Evolutionary conservation across 2,888 invertebrate genomes (phyloP).

Genomic region (Mythimna albipuncta): DNA sequence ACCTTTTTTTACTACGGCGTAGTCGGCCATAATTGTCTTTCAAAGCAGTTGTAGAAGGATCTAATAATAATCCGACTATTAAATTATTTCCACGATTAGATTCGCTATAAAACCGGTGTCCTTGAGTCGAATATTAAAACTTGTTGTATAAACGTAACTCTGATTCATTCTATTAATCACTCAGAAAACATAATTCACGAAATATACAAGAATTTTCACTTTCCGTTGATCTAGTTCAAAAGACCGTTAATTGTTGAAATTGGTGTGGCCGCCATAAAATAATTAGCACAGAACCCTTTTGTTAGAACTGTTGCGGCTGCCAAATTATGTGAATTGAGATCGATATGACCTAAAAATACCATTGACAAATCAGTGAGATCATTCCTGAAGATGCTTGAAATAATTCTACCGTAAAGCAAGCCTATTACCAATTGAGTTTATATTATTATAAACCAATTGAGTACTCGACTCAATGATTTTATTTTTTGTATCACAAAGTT

Average conservation of each 20-base stretch:
- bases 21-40: background rate
- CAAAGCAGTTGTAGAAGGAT: background rate
- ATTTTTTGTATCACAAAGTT: too few relatives aligned
- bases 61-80: conserved; percentile 10
- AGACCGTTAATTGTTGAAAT: conserved; percentile 51
- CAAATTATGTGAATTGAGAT: conserved; percentile 47
- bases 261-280: conserved; percentile 39
- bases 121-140: conserved; percentile 45
- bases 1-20: too few relatives aligned
- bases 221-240: conserved; percentile 39
- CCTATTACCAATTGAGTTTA: too few relatives aligned
- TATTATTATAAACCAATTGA: conserved; percentile 29
- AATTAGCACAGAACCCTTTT: conserved; percentile 57
- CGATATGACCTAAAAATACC: conserved; percentile 45
- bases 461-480: too few relatives aligned
- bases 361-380: conserved; percentile 31
- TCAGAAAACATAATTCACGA: conserved; percentile 21
- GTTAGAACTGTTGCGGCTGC: conserved; percentile 26
- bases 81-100: conserved; percentile 39
- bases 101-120: conserved; percentile 38
- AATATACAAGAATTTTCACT: conserved; percentile 43
- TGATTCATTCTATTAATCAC: conserved; percentile 48
- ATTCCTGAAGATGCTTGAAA: conserved; percentile 1
- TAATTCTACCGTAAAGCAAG: conserved; percentile 10
- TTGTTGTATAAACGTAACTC: conserved; percentile 28